Percentiles rank a stretch among this genome's conserved stretches.
These are phyloP conservation scores for Thermophis baileyi DNA, from an alignment of 2,113 vertebrate genomes.

Conservation along the genomic window DNA sequence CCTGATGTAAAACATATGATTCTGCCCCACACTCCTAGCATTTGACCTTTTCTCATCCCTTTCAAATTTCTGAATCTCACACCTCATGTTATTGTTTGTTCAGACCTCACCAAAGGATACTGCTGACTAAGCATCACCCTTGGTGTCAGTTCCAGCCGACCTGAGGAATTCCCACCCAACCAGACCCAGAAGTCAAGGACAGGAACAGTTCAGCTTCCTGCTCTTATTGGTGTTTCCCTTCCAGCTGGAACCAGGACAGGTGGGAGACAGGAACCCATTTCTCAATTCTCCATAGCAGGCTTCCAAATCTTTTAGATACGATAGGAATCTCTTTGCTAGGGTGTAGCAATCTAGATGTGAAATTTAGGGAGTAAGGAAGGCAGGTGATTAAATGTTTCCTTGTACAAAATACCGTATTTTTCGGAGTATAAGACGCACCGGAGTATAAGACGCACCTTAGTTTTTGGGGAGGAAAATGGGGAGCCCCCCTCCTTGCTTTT, in stretches of 20 bases:
- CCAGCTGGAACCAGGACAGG: constrained; percentile 14
- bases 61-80: neutral
- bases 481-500: no score
- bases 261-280: neutral
- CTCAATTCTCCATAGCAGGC: neutral
- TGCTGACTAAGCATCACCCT: constrained; percentile 8
- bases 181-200: constrained; percentile 4
- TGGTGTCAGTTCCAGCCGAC: neutral
- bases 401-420: neutral
- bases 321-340: neutral
- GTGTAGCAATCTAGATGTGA: neutral
- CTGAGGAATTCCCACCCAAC: constrained; percentile 19
- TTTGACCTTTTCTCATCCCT: neutral
- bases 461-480: no score
- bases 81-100: neutral
- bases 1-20: neutral
- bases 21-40: no score
- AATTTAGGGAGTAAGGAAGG: neutral
- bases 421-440: no score
- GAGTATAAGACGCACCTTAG: no score
- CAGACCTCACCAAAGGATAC: neutral
- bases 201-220: constrained; percentile 45
- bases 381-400: neutral
- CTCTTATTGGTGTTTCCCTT: constrained; percentile 4
- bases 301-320: neutral